Evolutionary conservation across 1,140 invertebrate genomes (phyloP).

Genomic region (Orussus abietinus): DNA sequence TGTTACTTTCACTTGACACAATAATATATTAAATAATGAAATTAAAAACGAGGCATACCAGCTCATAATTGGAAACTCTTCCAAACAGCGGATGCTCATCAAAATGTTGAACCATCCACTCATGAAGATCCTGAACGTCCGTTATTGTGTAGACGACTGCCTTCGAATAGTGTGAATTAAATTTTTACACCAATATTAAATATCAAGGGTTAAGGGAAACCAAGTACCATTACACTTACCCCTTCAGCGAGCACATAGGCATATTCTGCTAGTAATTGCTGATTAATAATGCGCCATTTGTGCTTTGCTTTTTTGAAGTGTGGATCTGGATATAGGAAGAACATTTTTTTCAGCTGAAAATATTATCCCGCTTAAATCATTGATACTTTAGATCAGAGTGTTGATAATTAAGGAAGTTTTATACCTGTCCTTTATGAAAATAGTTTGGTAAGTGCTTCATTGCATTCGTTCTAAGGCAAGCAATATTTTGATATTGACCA

Average conservation of each 20-base stretch:
- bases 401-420: conserved; percentile 9
- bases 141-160: conserved; percentile 94
- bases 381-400: background rate
- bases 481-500: conserved; percentile 87
- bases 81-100: conserved; percentile 87
- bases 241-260: conserved; percentile 86
- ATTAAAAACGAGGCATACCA: conserved; percentile 17
- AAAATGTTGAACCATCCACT: conserved; percentile 96
- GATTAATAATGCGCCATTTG: conserved; percentile 98
- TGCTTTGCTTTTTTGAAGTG: conserved; percentile 99
- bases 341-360: conserved; percentile 91
- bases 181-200: conserved; percentile 11
- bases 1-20: too few relatives aligned
- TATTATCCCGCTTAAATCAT: conserved; percentile 7
- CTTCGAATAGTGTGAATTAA: conserved; percentile 51
- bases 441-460: conserved; percentile 99
- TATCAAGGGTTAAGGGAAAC: too few relatives aligned
- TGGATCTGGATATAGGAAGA: conserved; percentile 99
- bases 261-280: conserved; percentile 91
- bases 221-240: conserved; percentile 57
- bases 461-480: conserved; percentile 93
- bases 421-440: conserved; percentile 89
- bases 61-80: conserved; percentile 60
- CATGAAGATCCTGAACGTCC: conserved; percentile 95
- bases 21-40: conserved; percentile 7